phyloP scores from a whole-genome alignment of 2,888 invertebrate genomes.

The Hypolimnas misippus region DNA sequence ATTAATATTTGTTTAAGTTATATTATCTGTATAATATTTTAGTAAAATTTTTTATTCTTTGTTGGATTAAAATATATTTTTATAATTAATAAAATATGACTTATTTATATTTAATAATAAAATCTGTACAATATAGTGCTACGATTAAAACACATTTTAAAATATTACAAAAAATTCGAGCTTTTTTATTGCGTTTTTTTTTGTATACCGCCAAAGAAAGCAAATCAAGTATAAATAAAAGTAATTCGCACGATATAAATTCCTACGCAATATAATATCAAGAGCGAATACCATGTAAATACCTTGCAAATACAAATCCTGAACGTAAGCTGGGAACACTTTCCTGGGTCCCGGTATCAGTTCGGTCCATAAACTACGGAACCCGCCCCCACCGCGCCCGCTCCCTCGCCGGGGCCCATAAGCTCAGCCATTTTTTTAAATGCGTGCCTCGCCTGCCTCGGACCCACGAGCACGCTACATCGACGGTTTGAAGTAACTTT shows the following conservation, averaged over 20 bases:
- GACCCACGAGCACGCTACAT: conserved; percentile 68
- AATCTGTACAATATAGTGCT: too few species aligned
- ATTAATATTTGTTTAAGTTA: too few species aligned
- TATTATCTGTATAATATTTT: too few species aligned
- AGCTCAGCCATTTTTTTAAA: conserved; percentile 79
- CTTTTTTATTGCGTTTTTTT: neutral
- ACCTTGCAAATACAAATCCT: conserved; percentile 75
- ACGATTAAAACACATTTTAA: too few species aligned
- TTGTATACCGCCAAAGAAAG: too few species aligned
- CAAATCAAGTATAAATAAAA: conserved; percentile 15
- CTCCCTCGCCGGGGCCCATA: conserved; percentile 65
- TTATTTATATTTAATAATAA: too few species aligned
- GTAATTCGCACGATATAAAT: conserved; percentile 41
- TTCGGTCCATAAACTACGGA: conserved; percentile 79
- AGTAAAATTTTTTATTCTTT: too few species aligned
- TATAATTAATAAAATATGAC: too few species aligned
- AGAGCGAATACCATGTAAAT: conserved; percentile 70
- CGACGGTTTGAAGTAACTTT: conserved; percentile 67
- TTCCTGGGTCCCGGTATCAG: conserved; percentile 78
- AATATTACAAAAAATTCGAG: too few species aligned
- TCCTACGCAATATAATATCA: conserved; percentile 51
- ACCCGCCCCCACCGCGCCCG: conserved; percentile 53
- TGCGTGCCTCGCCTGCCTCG: conserved; percentile 73
- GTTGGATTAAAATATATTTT: too few species aligned
- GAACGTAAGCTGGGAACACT: conserved; percentile 76